phyloP scores from a whole-genome alignment of 2,797 vertebrate species.

The Lagodon rhomboides region DNA sequence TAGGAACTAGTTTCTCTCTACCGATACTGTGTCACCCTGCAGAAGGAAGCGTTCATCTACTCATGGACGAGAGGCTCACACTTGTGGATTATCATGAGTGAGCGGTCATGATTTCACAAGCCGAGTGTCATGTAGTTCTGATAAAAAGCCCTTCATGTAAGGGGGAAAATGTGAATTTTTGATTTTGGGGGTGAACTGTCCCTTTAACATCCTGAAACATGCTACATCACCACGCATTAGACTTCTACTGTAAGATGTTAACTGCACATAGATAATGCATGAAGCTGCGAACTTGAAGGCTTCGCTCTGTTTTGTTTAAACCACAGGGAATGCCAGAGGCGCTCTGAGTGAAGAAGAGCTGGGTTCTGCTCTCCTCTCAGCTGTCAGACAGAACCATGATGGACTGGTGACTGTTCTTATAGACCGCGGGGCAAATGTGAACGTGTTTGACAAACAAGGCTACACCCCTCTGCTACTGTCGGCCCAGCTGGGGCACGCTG shows the following conservation, averaged over 20 bases:
- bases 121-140: too few relatives aligned
- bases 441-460: slow-evolving; percentile 73
- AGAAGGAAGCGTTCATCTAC: too few relatives aligned
- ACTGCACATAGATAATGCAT: not conserved
- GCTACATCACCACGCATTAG: not conserved
- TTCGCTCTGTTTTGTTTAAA: not conserved
- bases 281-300: not conserved
- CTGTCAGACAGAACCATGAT: slow-evolving; percentile 82
- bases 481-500: slow-evolving; percentile 79
- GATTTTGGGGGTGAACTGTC: too few relatives aligned
- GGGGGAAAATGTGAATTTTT: too few relatives aligned
- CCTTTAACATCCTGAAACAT: too few relatives aligned
- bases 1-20: too few relatives aligned
- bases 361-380: slow-evolving; percentile 84
- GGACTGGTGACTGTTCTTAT: slow-evolving; percentile 74
- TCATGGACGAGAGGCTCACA: too few relatives aligned
- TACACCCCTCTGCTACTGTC: slow-evolving; percentile 88
- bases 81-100: too few relatives aligned
- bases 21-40: too few relatives aligned
- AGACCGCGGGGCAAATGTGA: slow-evolving; percentile 81
- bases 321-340: slow-evolving; percentile 66
- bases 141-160: too few relatives aligned
- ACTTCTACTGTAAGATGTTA: not conserved
- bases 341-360: slow-evolving; percentile 68
- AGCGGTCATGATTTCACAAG: too few relatives aligned